Evolutionary conservation across 2,797 vertebrate genomes (phyloP).

Genomic region (Platyrinchus mystaceus): DNA sequence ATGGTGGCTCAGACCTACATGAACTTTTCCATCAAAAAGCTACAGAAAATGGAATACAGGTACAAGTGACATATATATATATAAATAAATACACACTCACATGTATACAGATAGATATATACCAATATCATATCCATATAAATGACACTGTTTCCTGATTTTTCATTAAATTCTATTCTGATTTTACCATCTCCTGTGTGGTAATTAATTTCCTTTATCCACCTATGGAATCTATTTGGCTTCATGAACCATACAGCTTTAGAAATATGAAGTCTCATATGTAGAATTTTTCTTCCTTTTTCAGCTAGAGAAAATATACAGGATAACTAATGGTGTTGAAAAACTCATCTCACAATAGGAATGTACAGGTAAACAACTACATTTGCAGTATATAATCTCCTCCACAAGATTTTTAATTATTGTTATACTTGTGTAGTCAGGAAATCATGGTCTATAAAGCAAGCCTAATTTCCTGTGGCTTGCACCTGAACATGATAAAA

Average conservation of each 20-base stretch:
- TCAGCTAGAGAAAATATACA: not conserved
- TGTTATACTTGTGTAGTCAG: constrained; percentile 61
- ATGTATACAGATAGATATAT: not conserved
- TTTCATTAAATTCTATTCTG: not conserved
- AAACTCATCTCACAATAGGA: constrained; percentile 20
- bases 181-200: not conserved
- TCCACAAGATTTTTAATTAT: constrained; percentile 64
- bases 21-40: not conserved
- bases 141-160: not conserved
- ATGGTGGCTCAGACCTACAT: not conserved
- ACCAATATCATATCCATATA: not conserved
- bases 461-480: constrained; percentile 68
- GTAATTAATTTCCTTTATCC: not conserved
- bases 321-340: not conserved
- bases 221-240: not conserved
- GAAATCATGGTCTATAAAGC: constrained; percentile 70
- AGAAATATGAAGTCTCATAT: not conserved
- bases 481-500: constrained; percentile 74
- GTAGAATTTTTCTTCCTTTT: not conserved
- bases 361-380: constrained; percentile 38
- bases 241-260: not conserved
- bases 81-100: not conserved
- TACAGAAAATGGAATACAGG: not conserved
- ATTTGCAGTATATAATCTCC: constrained; percentile 53
- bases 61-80: not conserved